Conservation (phyloP, 2,113 vertebrate genomes). For the Clarias gariepinus region DNA sequence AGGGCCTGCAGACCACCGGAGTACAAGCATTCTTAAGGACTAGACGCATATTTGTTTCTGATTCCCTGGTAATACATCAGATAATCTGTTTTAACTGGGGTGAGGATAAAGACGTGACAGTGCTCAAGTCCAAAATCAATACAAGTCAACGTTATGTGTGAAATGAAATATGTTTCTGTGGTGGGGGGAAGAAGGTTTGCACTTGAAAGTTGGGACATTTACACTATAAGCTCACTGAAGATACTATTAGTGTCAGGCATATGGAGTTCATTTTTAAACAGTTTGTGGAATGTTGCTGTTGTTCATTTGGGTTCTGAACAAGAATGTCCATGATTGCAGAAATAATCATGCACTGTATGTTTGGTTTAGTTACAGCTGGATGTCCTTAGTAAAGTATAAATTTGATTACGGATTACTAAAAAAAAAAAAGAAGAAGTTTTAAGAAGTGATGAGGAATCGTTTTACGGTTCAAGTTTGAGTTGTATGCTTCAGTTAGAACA, state of each 20-base stretch:
- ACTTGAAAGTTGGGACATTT: constrained; percentile 22
- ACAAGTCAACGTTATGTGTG: constrained; percentile 7
- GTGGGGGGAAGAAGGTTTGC: not conserved
- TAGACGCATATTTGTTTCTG: constrained; percentile 13
- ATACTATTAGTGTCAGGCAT: constrained; percentile 25
- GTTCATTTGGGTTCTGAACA: constrained; percentile 29
- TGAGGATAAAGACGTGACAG: not conserved
- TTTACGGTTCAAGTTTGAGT: not conserved
- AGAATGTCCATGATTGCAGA: constrained; percentile 30
- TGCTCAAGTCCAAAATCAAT: constrained; percentile 21
- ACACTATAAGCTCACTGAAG: constrained; percentile 21
- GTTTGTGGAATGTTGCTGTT: constrained; percentile 38
- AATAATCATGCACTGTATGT: not conserved
- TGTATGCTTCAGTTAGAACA: not conserved
- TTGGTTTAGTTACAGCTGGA: not conserved
- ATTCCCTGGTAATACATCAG: constrained; percentile 20
- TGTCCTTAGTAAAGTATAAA: not conserved
- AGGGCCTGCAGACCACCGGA: constrained; percentile 22
- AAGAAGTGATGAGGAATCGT: not conserved
- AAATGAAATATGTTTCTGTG: not conserved
- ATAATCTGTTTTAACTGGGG: not conserved
- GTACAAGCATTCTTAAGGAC: constrained; percentile 27
- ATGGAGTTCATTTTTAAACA: constrained; percentile 29
- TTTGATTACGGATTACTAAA: not conserved
- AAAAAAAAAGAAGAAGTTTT: not conserved